A percentile compares a stretch with the other conserved stretches of the same genome.
Conservation (phyloP, 1,140 invertebrate species). For the Drosophila chauvacae region DNA sequence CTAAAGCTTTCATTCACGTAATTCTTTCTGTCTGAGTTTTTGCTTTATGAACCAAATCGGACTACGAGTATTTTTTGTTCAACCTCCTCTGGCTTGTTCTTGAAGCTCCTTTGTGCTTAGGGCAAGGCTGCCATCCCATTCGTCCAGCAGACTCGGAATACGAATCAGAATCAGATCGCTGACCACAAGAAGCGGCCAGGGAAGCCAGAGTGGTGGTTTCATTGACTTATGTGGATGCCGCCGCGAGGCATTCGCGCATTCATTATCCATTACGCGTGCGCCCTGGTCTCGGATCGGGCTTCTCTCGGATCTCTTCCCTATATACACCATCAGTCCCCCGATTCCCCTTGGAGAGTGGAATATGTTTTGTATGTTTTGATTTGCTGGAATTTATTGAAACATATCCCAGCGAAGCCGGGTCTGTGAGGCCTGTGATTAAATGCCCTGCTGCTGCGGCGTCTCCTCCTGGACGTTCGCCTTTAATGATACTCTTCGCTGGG, state of each 20-base stretch:
- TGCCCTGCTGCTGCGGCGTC: conserved; percentile 44
- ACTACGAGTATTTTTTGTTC: conserved; percentile 15
- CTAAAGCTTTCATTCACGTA: conserved; percentile 16
- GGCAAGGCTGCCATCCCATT: conserved; percentile 57
- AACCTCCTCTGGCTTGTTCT: conserved; percentile 17
- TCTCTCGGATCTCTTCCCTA: conserved; percentile 6
- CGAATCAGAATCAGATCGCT: conserved; percentile 42
- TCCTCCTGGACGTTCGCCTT: conserved; percentile 38
- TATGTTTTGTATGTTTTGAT: conserved; percentile 66
- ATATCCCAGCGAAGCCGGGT: conserved; percentile 53
- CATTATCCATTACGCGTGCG: conserved; percentile 74
- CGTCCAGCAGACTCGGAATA: conserved; percentile 22
- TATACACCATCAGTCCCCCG: neutral
- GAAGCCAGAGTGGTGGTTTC: conserved; percentile 12
- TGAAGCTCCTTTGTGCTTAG: conserved; percentile 37
- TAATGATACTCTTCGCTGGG: conserved; percentile 60
- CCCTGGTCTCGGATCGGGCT: conserved; percentile 25
- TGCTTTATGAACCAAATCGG: conserved; percentile 79
- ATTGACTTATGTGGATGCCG: conserved; percentile 58
- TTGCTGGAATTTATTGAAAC: conserved; percentile 80
- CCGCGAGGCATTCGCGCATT: conserved; percentile 75
- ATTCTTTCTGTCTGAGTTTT: conserved; percentile 36
- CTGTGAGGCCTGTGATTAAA: conserved; percentile 65
- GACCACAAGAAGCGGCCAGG: conserved; percentile 20
- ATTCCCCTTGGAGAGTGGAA: conserved; percentile 15